phyloP scores from a whole-genome alignment of 2,113 vertebrate genomes.

The Sorex fumeus region DNA sequence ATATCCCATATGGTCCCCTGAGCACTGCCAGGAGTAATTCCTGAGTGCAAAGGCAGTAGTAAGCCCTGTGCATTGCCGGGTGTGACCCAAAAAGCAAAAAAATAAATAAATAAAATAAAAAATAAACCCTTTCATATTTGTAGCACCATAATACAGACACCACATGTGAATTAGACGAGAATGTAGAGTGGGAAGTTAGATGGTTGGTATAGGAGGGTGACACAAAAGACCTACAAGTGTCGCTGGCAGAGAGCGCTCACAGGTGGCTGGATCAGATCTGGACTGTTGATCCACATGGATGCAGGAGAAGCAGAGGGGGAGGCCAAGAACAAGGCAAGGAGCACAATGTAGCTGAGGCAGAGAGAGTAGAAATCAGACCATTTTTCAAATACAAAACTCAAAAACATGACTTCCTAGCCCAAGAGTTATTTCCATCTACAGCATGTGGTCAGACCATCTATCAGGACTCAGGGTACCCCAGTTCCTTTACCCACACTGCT shows the following conservation, averaged over 20 bases:
- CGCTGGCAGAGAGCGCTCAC: background rate
- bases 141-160: background rate
- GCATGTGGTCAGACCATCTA: too few species aligned
- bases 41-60: too few species aligned
- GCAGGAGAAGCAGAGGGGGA: background rate
- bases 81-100: too few species aligned
- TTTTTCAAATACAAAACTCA: conserved; percentile 31
- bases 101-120: too few species aligned
- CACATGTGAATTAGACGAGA: background rate
- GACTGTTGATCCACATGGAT: background rate
- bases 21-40: too few species aligned
- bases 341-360: background rate
- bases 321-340: background rate
- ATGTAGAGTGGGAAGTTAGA: background rate
- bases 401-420: background rate
- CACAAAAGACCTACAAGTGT: too few species aligned
- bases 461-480: background rate
- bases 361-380: conserved; percentile 4
- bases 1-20: too few species aligned
- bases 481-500: fast-evolving
- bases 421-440: background rate
- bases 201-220: too few species aligned
- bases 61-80: too few species aligned
- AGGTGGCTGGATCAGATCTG: background rate
- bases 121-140: background rate